phyloP scores from a whole-genome alignment of 1,140 invertebrate species.

The Glossosoma conforme region DNA sequence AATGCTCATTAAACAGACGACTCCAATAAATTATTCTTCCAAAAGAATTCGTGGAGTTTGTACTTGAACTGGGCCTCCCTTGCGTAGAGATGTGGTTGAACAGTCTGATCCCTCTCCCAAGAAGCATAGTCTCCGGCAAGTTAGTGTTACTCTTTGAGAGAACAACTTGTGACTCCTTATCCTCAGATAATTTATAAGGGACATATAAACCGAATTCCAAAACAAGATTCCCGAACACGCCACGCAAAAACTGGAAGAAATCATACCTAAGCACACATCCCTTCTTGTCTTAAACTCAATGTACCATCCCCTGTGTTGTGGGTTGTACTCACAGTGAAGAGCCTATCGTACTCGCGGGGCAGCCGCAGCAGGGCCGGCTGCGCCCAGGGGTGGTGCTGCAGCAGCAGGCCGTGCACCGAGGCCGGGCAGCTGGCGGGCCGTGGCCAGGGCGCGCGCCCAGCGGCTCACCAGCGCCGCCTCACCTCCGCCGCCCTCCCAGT shows the following conservation, averaged over 20 bases:
- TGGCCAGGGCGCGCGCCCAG: constrained; percentile 63
- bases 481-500: constrained; percentile 51
- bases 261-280: background rate
- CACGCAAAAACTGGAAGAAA: background rate
- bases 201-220: background rate
- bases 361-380: constrained; percentile 76
- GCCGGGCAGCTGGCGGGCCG: constrained; percentile 52
- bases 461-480: constrained; percentile 47
- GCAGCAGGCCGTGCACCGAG: constrained; percentile 58
- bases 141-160: too few species aligned
- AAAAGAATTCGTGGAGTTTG: too few species aligned
- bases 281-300: too few species aligned
- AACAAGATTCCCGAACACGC: background rate
- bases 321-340: constrained; percentile 73
- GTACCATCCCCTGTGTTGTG: too few species aligned
- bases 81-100: too few species aligned
- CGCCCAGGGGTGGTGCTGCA: constrained; percentile 69
- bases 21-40: too few species aligned
- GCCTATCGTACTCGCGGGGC: constrained; percentile 85
- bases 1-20: too few species aligned
- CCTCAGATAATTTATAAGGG: too few species aligned
- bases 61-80: too few species aligned
- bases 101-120: too few species aligned
- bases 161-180: too few species aligned
- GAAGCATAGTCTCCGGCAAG: too few species aligned